Percentiles rank a stretch among this genome's conserved stretches.
These are phyloP conservation scores for Mantis religiosa DNA, from an alignment of 2,888 invertebrate species.

Conservation along the genomic window DNA sequence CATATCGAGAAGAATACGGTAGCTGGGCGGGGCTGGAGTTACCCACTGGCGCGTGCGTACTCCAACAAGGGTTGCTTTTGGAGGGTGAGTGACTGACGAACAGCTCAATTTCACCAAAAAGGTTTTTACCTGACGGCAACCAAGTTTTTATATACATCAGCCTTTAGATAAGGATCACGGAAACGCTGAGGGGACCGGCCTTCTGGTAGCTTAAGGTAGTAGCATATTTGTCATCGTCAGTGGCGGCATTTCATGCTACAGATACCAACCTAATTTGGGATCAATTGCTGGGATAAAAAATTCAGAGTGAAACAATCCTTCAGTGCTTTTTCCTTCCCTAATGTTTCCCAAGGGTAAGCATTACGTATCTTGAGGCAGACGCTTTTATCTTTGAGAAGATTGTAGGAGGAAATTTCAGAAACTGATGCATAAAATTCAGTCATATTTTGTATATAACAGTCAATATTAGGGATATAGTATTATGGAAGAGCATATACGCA, in stretches of 20 bases:
- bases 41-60: not conserved
- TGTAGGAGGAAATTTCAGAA: too few relatives aligned
- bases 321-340: too few relatives aligned
- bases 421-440: too few relatives aligned
- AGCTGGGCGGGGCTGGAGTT: not conserved
- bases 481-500: too few relatives aligned
- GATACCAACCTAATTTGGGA: slow-evolving; percentile 11
- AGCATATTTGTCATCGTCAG: not conserved
- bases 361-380: too few relatives aligned
- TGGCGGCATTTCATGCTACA: not conserved
- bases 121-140: not conserved
- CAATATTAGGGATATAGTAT: too few relatives aligned
- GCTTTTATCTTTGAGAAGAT: too few relatives aligned
- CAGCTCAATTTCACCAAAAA: slow-evolving; percentile 19
- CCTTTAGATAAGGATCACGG: slow-evolving; percentile 16
- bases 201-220: not conserved
- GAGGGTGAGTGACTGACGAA: slow-evolving; percentile 8
- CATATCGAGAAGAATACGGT: not conserved
- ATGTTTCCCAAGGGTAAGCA: too few relatives aligned
- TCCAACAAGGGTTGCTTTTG: slow-evolving; percentile 8
- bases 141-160: not conserved
- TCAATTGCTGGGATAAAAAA: not conserved
- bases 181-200: not conserved
- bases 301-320: too few relatives aligned
- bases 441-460: too few relatives aligned